Conservation (phyloP, 37 sponge, comb jelly and placozoan species). For the Theonella swinhoei region DNA sequence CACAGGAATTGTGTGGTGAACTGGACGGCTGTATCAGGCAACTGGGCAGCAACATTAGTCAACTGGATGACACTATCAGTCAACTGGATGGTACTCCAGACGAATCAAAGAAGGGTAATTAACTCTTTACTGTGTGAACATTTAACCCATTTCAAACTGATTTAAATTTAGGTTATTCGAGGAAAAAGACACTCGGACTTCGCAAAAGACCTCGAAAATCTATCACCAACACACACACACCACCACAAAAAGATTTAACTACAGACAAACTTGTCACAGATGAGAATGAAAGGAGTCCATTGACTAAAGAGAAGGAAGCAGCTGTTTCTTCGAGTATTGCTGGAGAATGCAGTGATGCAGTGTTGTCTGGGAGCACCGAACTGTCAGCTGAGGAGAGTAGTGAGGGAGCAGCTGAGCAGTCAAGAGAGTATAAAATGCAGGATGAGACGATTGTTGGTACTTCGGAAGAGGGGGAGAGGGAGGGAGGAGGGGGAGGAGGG, state of each 20-base stretch:
- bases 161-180: too few relatives aligned
- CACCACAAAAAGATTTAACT: neutral
- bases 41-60: neutral
- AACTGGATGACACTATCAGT: neutral
- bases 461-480: neutral
- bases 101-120: neutral
- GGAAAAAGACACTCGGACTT: too few relatives aligned
- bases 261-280: neutral
- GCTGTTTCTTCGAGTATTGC: neutral
- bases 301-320: neutral
- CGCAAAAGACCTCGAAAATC: too few relatives aligned
- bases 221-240: slow-evolving; percentile 11
- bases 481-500: neutral
- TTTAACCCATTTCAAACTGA: too few relatives aligned
- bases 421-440: neutral
- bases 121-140: too few relatives aligned
- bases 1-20: neutral
- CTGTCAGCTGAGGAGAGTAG: too few relatives aligned
- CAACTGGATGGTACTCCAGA: neutral
- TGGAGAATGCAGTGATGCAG: too few relatives aligned
- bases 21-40: neutral
- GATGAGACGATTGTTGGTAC: neutral
- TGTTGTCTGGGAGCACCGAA: too few relatives aligned
- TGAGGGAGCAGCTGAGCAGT: too few relatives aligned
- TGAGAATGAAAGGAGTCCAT: too few relatives aligned